Base-by-base conservation (phyloP, 2,113 vertebrate genomes). In the Odobenus rosmarus region DNA sequence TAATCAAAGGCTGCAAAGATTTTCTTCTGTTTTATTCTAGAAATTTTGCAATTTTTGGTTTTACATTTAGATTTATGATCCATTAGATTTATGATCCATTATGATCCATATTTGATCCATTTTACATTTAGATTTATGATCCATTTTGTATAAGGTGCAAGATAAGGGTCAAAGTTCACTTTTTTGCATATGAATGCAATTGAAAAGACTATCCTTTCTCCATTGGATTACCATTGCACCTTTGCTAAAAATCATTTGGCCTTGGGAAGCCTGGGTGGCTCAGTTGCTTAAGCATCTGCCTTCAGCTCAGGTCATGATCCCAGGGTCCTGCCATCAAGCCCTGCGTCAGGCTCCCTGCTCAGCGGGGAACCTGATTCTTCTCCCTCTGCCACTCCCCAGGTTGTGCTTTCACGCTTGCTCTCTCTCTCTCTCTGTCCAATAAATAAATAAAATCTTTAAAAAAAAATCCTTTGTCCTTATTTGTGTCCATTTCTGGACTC, bases 41-140 rank as follows among this genome's bases (percentile, higher is more conserved):
- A 91, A 85, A 13, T 96, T 90, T 93, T 80, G 36, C 91, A 71
- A 42, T 94, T 89, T 92, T 55, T 59, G 79, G 36, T 92, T 88
- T 91, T 85, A 85, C 5, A n/a, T 84, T 84, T 80, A 61, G 51
- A 59, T 90, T 69, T 87, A 3, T 62, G 31, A 36, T 67, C 61
- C 33, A 53, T 46, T 94, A 88, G 33, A 92, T 51, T 84, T 88
- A 51, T 46, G 46, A 9, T 46, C 46, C 46, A 46, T 69, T 87
- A 3, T 62, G 31, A 36, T 67, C 55, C 33, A 53, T 46, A 92
- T 53, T 84, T 88, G 51, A 46, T 46, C 46, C 46, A 46, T 92
- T 88, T 91, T 85, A 85, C 5, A n/a, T 84, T 84, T 80, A 61
- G 51, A 59, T 90, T 69, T 87, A 3, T 62, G 31, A 36, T 67